These are phyloP conservation scores for Oryctolagus cuniculus DNA, from an alignment of 2,113 vertebrate species.

Conservation along the genomic window mOryCun1.1 NC_091447.1:36831001-36831500, in stretches of 20 bases:
- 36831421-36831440: conserved; percentile 88
- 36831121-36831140: not conserved
- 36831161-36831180: not conserved
- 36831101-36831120: not conserved
- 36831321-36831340: conserved; percentile 36
- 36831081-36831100: not conserved
- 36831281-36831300: conserved; percentile 59
- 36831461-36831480: conserved; percentile 85
- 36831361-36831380: conserved; percentile 72
- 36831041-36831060: not conserved
- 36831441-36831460: conserved; percentile 86
- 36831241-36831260: conserved; percentile 36
- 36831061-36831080: not conserved
- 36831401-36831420: conserved; percentile 83
- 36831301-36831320: conserved; percentile 34
- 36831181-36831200: conserved; percentile 21
- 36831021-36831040: not conserved
- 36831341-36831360: conserved; percentile 60
- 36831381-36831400: conserved; percentile 83
- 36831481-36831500: conserved; percentile 86
- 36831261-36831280: not conserved
- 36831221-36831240: not conserved
- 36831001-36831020: not conserved
- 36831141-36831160: conserved; percentile 5
- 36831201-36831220: conserved; percentile 52